Percentiles rank a stretch among this genome's conserved stretches.
Evolutionary conservation across 2,888 invertebrate genomes (phyloP).

Genomic region (Volucella zonaria): DNA sequence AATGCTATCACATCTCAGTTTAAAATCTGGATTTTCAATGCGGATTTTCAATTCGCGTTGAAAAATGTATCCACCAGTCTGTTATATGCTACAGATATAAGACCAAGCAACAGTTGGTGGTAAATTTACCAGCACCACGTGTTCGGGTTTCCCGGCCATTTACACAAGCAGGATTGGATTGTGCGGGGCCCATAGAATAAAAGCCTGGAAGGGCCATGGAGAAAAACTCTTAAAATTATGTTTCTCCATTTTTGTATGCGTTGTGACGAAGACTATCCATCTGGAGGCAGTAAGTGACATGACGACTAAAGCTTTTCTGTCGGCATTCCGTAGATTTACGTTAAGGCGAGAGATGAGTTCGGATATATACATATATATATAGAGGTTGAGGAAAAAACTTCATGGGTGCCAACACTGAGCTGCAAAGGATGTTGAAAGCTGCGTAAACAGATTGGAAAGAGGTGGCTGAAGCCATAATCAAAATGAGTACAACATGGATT

Average conservation of each 20-base stretch:
- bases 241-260: conserved; percentile 75
- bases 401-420: no score
- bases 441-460: conserved; percentile 1
- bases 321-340: conserved; percentile 75
- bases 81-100: conserved; percentile 1
- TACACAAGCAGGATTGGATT: conserved; percentile 69
- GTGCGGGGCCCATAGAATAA: conserved; percentile 72
- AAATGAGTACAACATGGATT: conserved; percentile 75
- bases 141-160: conserved; percentile 66
- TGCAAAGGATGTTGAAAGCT: neutral
- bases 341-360: conserved; percentile 75
- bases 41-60: neutral
- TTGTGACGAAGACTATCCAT: conserved; percentile 58
- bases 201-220: conserved; percentile 4
- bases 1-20: conserved; percentile 5
- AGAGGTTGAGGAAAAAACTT: conserved; percentile 75
- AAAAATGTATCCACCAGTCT: conserved; percentile 38
- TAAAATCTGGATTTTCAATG: neutral
- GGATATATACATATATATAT: conserved; percentile 55
- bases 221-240: conserved; percentile 73
- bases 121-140: conserved; percentile 73
- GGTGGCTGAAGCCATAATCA: neutral
- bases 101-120: conserved; percentile 68
- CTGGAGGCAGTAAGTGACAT: conserved; percentile 51
- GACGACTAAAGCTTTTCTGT: conserved; percentile 73